These are phyloP conservation scores for Brienomyrus brachyistius DNA, from an alignment of 2,113 vertebrate species.

Conservation along the genomic window DNA sequence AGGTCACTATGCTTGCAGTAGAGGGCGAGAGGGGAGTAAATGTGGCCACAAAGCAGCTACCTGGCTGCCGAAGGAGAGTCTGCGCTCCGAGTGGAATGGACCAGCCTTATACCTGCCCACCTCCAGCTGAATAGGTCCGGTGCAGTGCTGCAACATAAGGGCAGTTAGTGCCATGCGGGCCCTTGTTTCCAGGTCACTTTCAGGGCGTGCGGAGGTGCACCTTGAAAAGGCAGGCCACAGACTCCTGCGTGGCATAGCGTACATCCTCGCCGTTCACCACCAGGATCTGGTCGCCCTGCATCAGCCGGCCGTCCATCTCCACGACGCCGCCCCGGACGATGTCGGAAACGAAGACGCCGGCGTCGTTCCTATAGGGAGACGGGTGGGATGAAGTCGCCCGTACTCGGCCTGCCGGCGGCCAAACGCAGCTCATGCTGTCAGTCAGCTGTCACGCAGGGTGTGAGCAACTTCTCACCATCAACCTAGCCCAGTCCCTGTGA, in stretches of 20 bases:
- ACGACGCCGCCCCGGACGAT: slow-evolving; percentile 89
- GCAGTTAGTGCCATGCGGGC: background rate
- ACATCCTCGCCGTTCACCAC: slow-evolving; percentile 87
- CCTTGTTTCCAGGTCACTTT: background rate
- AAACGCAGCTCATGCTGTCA: background rate
- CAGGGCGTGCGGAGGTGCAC: slow-evolving; percentile 43
- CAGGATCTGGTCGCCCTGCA: slow-evolving; percentile 93
- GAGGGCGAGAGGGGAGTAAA: background rate
- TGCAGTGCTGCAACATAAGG: slow-evolving; percentile 67
- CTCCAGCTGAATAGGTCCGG: slow-evolving; percentile 82
- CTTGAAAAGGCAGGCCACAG: slow-evolving; percentile 86
- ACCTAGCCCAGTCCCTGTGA: background rate
- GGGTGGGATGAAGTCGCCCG: background rate
- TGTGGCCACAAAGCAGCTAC: slow-evolving; percentile 45
- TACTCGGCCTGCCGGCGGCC: background rate
- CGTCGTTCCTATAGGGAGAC: slow-evolving; percentile 71
- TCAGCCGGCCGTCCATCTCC: slow-evolving; percentile 75
- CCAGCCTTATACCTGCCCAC: slow-evolving; percentile 86
- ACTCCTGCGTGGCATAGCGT: slow-evolving; percentile 81
- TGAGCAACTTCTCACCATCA: background rate
- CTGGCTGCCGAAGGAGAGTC: slow-evolving; percentile 84
- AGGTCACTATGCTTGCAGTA: background rate
- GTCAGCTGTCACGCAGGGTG: background rate
- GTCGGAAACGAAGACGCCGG: slow-evolving; percentile 92
- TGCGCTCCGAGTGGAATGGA: slow-evolving; percentile 84